Percentiles rank a stretch among this genome's conserved stretches.
Conservation (phyloP, 1,140 invertebrate species). For the Musca domestica region DNA sequence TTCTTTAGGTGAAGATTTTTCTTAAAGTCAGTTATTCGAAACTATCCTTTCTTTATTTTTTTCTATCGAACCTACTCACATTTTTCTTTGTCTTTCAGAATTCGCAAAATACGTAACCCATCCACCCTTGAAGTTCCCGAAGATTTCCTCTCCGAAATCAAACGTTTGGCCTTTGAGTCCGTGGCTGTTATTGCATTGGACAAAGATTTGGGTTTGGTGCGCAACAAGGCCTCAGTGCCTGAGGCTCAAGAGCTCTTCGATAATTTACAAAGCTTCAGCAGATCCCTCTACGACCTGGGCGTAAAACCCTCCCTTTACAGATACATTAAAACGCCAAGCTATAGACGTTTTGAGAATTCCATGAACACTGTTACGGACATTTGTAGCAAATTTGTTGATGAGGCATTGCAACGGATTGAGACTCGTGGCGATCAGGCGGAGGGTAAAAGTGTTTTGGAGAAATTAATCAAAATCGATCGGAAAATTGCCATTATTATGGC, state of each 20-base stretch:
- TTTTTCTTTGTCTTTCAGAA: slow-evolving; percentile 44
- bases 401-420: slow-evolving; percentile 38
- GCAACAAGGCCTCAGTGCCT: slow-evolving; percentile 49
- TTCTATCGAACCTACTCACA: background rate
- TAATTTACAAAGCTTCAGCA: slow-evolving; percentile 4
- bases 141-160: slow-evolving; percentile 64
- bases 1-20: background rate
- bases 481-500: slow-evolving; percentile 53
- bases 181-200: slow-evolving; percentile 69
- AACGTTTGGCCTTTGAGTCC: slow-evolving; percentile 69
- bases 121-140: slow-evolving; percentile 58
- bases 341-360: slow-evolving; percentile 58
- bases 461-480: slow-evolving; percentile 53
- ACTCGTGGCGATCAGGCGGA: slow-evolving; percentile 30
- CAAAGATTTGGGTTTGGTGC: slow-evolving; percentile 60
- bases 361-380: slow-evolving; percentile 47
- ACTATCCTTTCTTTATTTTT: background rate
- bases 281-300: slow-evolving; percentile 57
- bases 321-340: slow-evolving; percentile 59
- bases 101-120: slow-evolving; percentile 57
- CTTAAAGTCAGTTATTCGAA: no score
- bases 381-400: slow-evolving; percentile 35
- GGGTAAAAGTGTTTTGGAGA: slow-evolving; percentile 48
- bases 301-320: slow-evolving; percentile 64
- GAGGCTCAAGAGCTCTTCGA: slow-evolving; percentile 14